Percentiles rank a stretch among this genome's conserved stretches.
phyloP scores from a whole-genome alignment of 2,888 invertebrate species.

The Onchidella celtica region DNA sequence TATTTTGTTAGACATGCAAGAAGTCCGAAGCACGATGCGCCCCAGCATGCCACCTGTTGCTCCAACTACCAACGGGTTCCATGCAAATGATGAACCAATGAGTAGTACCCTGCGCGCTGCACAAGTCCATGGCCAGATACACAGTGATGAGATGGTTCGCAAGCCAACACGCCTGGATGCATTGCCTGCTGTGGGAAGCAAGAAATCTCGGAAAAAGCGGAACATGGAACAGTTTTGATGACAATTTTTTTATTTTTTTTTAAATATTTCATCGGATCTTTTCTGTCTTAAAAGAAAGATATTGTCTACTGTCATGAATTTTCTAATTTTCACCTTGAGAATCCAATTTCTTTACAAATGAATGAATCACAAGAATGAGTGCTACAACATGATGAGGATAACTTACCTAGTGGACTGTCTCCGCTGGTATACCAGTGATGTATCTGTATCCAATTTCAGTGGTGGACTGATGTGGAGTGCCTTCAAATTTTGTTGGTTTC shows the following conservation, averaged over 20 bases:
- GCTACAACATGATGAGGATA: no score
- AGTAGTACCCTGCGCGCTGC: constrained; percentile 74
- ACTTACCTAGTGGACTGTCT: no score
- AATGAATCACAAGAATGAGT: no score
- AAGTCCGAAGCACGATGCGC: constrained; percentile 61
- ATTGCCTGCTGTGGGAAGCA: constrained; percentile 72
- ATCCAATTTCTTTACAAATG: no score
- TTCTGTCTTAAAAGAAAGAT: no score
- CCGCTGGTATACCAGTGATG: no score
- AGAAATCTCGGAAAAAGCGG: constrained; percentile 67
- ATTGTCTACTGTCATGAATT: no score
- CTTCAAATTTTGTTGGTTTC: no score
- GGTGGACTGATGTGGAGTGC: no score
- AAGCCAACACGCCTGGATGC: constrained; percentile 81
- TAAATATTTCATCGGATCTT: no score
- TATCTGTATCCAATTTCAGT: no score
- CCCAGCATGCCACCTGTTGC: not conserved
- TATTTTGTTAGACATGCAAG: constrained; percentile 63
- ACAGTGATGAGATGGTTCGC: constrained; percentile 71
- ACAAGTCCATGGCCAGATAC: constrained; percentile 73
- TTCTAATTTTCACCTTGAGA: no score
- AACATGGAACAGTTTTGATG: constrained; percentile 40
- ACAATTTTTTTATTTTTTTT: not conserved
- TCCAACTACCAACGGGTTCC: constrained; percentile 49
- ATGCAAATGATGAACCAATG: constrained; percentile 70